These are phyloP conservation scores for Hydraecia micacea DNA, from an alignment of 2,888 invertebrate species.

Conservation along the genomic window DNA sequence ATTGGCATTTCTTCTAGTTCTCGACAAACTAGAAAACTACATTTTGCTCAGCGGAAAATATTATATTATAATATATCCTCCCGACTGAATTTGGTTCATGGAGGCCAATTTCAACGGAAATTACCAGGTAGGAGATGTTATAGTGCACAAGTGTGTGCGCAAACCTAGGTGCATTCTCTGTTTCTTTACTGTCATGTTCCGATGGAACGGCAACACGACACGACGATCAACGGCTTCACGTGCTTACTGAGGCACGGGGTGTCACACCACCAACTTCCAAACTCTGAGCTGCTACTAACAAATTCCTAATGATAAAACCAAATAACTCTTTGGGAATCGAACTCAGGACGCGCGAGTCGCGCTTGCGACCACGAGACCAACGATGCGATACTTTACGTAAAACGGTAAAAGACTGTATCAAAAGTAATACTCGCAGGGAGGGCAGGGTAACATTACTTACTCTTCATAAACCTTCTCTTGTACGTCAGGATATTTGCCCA, in stretches of 20 bases:
- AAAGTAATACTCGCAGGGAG: neutral
- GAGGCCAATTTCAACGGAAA: neutral
- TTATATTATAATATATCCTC: neutral
- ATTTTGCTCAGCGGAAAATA: neutral
- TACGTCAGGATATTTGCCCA: constrained; percentile 70
- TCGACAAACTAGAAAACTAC: neutral
- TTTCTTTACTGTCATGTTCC: neutral
- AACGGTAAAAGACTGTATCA: neutral
- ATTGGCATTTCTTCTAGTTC: neutral
- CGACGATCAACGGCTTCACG: neutral
- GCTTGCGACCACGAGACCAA: too few relatives aligned
- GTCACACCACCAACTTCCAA: too few relatives aligned
- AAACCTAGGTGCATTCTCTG: neutral
- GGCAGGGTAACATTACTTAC: constrained; percentile 60
- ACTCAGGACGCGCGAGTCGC: neutral
- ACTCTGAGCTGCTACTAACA: too few relatives aligned
- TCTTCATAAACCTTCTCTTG: constrained; percentile 75
- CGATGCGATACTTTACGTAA: neutral
- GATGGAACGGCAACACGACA: neutral
- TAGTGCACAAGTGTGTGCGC: neutral
- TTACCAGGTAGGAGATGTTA: neutral
- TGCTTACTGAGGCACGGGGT: too few relatives aligned
- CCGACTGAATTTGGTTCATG: neutral
- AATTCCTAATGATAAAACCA: neutral
- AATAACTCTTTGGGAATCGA: neutral